phyloP scores from a whole-genome alignment of 2,113 vertebrate species.

The Toxotes chatareus region DNA sequence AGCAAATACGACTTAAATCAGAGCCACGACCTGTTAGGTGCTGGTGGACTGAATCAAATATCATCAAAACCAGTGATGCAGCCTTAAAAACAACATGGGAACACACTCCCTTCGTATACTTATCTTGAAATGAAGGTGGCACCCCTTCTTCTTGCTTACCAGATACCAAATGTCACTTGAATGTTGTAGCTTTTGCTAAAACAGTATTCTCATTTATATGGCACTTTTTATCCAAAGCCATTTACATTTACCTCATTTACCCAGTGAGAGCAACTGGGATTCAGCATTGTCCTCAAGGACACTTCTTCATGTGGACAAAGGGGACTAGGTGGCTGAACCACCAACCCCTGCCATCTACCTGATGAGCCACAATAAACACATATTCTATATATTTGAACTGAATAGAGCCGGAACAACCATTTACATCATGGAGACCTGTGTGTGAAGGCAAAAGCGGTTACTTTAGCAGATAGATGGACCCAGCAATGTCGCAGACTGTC shows the following conservation, averaged over 20 bases:
- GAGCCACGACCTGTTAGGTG: background rate
- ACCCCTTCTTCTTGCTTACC: background rate
- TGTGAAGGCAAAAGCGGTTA: constrained; percentile 5
- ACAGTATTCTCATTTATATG: background rate
- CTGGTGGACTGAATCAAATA: constrained; percentile 16
- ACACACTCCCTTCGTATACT: background rate
- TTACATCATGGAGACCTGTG: background rate
- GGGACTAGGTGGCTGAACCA: background rate
- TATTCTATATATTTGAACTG: background rate
- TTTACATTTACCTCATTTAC: background rate
- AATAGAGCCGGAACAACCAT: background rate
- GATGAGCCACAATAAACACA: background rate
- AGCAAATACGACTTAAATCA: background rate
- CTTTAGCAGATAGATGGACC: background rate
- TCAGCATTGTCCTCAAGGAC: background rate
- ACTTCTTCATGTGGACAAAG: too few species aligned
- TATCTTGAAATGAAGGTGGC: background rate
- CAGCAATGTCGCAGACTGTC: constrained; percentile 11
- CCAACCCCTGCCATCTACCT: background rate
- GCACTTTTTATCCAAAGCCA: background rate
- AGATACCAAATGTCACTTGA: background rate
- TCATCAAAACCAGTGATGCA: constrained; percentile 4
- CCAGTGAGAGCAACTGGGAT: background rate
- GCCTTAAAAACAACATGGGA: constrained; percentile 11
- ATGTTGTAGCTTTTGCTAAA: background rate